Evolutionary conservation across 2,888 invertebrate genomes (phyloP).

Genomic region (Meliscaeva auricollis): DNA sequence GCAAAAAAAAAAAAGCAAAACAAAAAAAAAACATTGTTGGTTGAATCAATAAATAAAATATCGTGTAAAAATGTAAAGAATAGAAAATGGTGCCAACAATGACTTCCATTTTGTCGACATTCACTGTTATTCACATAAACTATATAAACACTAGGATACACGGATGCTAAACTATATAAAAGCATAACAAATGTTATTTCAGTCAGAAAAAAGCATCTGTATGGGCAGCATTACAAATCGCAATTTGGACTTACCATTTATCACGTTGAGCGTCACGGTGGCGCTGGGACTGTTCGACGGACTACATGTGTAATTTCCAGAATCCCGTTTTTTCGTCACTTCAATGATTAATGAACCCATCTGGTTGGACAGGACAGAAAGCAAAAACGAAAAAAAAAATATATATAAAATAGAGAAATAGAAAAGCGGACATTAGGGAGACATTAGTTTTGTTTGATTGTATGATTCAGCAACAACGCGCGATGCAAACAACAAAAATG

Average conservation of each 20-base stretch:
- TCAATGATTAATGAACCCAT: slow-evolving; percentile 84
- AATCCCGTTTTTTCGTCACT: slow-evolving; percentile 84
- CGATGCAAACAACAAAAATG: neutral
- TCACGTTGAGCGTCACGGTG: slow-evolving; percentile 94
- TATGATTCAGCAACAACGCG: slow-evolving; percentile 48
- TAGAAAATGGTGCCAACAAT: slow-evolving; percentile 52
- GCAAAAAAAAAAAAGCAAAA: slow-evolving; percentile 6
- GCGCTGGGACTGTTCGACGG: slow-evolving; percentile 97
- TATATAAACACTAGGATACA: neutral
- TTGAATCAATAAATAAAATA: slow-evolving; percentile 26
- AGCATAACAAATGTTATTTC: slow-evolving; percentile 54
- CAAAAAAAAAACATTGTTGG: neutral
- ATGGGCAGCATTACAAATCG: slow-evolving; percentile 75
- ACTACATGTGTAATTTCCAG: slow-evolving; percentile 96
- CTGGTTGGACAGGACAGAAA: slow-evolving; percentile 77
- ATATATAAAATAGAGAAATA: slow-evolving; percentile 42
- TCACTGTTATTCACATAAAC: slow-evolving; percentile 20
- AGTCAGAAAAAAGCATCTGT: slow-evolving; percentile 56
- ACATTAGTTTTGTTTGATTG: slow-evolving; percentile 56
- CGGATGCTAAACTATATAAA: neutral
- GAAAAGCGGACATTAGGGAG: slow-evolving; percentile 68
- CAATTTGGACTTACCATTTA: slow-evolving; percentile 89
- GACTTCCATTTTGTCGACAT: slow-evolving; percentile 44
- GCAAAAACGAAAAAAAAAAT: neutral
- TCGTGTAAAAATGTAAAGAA: slow-evolving; percentile 28